Evolutionary conservation across 1,140 invertebrate genomes (phyloP).

Genomic region (Drosophila elegans): DNA sequence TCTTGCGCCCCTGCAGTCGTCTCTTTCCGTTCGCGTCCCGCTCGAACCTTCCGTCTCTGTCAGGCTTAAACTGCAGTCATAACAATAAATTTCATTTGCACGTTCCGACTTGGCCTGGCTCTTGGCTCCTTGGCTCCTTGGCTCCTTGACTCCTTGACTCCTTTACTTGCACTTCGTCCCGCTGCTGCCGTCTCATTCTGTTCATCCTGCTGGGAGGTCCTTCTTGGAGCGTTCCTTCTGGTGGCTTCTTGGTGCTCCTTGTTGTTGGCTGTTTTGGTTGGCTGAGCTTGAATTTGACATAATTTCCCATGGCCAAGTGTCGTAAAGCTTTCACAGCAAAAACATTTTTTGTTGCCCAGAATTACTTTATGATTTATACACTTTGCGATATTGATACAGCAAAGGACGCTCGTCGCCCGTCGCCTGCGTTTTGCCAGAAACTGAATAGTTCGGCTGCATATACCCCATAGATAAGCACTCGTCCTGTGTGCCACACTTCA

Average conservation of each 20-base stretch:
- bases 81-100: constrained; percentile 79
- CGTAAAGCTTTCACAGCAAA: constrained; percentile 54
- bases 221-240: constrained; percentile 1
- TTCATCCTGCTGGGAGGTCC: background rate
- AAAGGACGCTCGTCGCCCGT: background rate
- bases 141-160: constrained; percentile 5
- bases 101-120: constrained; percentile 55
- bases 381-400: constrained; percentile 48
- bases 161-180: constrained; percentile 20
- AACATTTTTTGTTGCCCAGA: constrained; percentile 33
- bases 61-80: constrained; percentile 74
- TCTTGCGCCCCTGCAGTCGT: too few species aligned
- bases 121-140: constrained; percentile 44
- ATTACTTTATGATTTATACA: constrained; percentile 66
- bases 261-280: constrained; percentile 52
- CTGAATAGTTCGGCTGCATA: constrained; percentile 12
- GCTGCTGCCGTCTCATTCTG: background rate
- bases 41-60: constrained; percentile 28
- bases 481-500: constrained; percentile 33
- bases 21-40: background rate
- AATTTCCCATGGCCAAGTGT: constrained; percentile 59
- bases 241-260: constrained; percentile 22
- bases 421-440: background rate
- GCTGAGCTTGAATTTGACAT: constrained; percentile 56
- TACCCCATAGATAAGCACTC: constrained; percentile 28